Conservation (phyloP, 1,140 invertebrate genomes). For the Argopecten irradians region DNA sequence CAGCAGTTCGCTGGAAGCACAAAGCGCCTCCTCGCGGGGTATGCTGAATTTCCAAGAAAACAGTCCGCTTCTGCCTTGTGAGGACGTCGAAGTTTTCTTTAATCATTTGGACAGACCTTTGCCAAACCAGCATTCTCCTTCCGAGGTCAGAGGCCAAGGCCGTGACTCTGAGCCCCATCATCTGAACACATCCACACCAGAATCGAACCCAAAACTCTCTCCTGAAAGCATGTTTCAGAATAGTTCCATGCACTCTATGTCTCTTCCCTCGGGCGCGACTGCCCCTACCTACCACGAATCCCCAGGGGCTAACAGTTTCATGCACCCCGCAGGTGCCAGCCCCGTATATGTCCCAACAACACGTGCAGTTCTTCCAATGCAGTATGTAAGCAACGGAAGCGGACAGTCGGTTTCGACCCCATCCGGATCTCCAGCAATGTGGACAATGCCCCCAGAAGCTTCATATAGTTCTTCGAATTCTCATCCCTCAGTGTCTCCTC, state of each 20-base stretch:
- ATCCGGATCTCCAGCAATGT: slow-evolving; percentile 58
- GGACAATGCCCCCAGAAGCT: slow-evolving; percentile 58
- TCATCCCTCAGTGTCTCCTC: slow-evolving; percentile 61
- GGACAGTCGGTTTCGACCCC: slow-evolving; percentile 57
- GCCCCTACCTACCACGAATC: slow-evolving; percentile 59
- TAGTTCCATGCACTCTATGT: slow-evolving; percentile 60
- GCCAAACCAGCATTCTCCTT: slow-evolving; percentile 12
- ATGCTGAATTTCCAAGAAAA: slow-evolving; percentile 67
- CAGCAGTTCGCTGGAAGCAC: slow-evolving; percentile 24
- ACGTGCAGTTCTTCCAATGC: slow-evolving; percentile 68
- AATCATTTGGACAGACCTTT: slow-evolving; percentile 65
- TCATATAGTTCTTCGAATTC: slow-evolving; percentile 58
- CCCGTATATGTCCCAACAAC: slow-evolving; percentile 75
- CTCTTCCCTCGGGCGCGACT: slow-evolving; percentile 51
- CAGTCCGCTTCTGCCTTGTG: slow-evolving; percentile 63
- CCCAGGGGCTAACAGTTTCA: slow-evolving; percentile 60
- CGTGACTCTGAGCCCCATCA: slow-evolving; percentile 41
- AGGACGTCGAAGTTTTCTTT: slow-evolving; percentile 72
- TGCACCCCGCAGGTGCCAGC: slow-evolving; percentile 64
- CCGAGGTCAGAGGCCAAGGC: slow-evolving; percentile 4
- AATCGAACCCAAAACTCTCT: slow-evolving; percentile 41
- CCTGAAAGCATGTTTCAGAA: slow-evolving; percentile 65
- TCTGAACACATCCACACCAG: slow-evolving; percentile 21
- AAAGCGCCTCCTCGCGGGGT: slow-evolving; percentile 49
- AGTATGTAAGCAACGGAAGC: slow-evolving; percentile 65